A percentile compares a stretch with the other conserved stretches of the same genome.
Conservation (phyloP, 2,113 vertebrate genomes). For the Hydrochoerus hydrochaeris region DNA sequence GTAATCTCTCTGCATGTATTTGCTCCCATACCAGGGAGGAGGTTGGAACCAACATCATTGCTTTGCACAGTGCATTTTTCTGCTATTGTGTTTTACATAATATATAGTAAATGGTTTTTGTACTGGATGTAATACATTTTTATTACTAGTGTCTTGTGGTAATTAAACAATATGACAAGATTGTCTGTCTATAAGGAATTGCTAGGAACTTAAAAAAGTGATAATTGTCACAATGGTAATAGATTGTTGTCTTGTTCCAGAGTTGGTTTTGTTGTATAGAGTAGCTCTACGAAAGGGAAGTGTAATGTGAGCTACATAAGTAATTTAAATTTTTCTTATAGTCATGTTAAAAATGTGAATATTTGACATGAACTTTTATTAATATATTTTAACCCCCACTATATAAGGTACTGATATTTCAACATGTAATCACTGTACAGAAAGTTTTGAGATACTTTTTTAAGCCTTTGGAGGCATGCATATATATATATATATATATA, state of each 20-base stretch:
- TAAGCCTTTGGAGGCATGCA: not conserved
- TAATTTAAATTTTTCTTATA: not conserved
- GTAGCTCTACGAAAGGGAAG: not conserved
- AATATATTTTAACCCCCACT: not conserved
- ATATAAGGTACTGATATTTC: not conserved
- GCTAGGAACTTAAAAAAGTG: not conserved
- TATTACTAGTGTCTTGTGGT: not conserved
- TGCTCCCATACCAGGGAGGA: not conserved
- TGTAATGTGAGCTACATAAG: not conserved
- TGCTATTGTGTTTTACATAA: not conserved
- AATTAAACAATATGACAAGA: not conserved
- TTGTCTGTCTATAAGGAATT: not conserved
- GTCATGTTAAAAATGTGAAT: not conserved
- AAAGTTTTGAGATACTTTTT: not conserved
- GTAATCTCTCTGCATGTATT: not conserved
- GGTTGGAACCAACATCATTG: not conserved
- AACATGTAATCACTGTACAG: not conserved
- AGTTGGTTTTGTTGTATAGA: not conserved
- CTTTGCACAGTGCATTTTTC: not conserved
- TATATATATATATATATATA: too few species aligned
- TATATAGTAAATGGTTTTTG: not conserved
- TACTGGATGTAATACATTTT: not conserved
- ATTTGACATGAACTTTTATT: constrained; percentile 8
- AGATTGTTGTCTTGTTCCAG: not conserved
- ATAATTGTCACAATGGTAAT: too few species aligned